These are phyloP conservation scores for Parthenolecanium corni DNA, from an alignment of 2,888 invertebrate genomes.

Conservation along the genomic window DNA sequence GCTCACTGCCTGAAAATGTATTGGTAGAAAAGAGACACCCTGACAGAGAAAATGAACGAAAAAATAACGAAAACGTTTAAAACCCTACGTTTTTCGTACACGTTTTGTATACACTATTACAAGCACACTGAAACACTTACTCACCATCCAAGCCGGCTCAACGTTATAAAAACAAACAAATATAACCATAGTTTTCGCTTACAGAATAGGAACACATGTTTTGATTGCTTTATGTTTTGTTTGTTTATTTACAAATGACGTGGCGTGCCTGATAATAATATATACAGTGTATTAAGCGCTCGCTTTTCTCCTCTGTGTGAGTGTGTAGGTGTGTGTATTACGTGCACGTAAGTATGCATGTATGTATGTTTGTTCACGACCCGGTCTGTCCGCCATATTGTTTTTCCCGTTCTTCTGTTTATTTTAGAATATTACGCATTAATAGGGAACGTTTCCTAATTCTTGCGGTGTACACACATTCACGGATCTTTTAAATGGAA, in stretches of 20 bases:
- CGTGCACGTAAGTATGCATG: no score
- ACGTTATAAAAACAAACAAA: conserved; percentile 28
- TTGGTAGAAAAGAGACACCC: conserved; percentile 1
- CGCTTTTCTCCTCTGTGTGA: neutral
- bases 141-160: neutral
- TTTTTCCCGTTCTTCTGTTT: conserved; percentile 19
- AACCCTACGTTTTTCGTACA: no score
- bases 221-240: conserved; percentile 36
- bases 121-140: conserved; percentile 1
- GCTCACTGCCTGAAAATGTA: neutral
- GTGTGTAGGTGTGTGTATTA: neutral
- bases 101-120: neutral
- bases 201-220: conserved; percentile 34
- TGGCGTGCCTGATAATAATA: conserved; percentile 31
- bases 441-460: conserved; percentile 24
- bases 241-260: conserved; percentile 33
- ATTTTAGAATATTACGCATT: conserved; percentile 24
- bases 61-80: no score
- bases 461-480: conserved; percentile 19
- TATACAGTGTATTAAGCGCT: conserved; percentile 20
- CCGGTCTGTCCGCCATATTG: conserved; percentile 20
- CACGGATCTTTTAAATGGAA: no score
- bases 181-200: conserved; percentile 23
- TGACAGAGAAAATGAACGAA: neutral
- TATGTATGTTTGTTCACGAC: conserved; percentile 5